Evolutionary conservation across 2,113 vertebrate species (phyloP), one percentile per base, ranked within the genome.

Genomic region (Salvator merianae): DNA sequence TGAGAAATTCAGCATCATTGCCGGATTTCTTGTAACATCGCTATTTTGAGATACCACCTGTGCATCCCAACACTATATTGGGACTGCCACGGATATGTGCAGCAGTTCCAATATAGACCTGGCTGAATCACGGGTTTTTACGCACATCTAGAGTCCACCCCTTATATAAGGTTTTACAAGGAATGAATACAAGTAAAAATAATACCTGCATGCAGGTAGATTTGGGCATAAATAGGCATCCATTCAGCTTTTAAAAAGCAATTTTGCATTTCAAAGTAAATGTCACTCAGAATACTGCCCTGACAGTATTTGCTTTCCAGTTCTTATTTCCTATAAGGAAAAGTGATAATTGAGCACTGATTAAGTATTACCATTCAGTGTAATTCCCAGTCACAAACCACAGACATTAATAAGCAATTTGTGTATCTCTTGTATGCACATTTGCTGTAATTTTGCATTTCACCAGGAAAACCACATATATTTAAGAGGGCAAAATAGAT

Each of bases 381-480:
- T 30, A 59, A 59, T 59, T 38, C 36, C 47, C 43, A 71, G 30
- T 38, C 32, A 62, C 55, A 38, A 63, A 40, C 12, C 36, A 32
- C 47, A 12, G 7, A 69, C 22, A 26, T 26, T 32, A 79, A 40
- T 30, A 81, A 81, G 12, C n/a, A 24, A 55, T 70, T 53, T 47
- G 12, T 43, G 38, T 28, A 66, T 66, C 22, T 40, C 1, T 79
- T 66, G 8, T 30, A 32, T 43, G 16, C 28, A n/a, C 38, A 68
- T 79, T 68, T 43, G 14, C 24, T 78, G 34, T 63, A 78, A 40
- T 78, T 78, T 79, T 68, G 38, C 77, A 79, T 79, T 68, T 79
- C 77, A 66, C 62, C 30, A 79, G 77, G 38, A 79, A 47, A 79
- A 79, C 47, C 16, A 47, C 40, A 65, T 63, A 9, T 79, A 47